These are phyloP conservation scores for Mythimna loreyi DNA, from an alignment of 2,888 invertebrate species.

Conservation along the genomic window DNA sequence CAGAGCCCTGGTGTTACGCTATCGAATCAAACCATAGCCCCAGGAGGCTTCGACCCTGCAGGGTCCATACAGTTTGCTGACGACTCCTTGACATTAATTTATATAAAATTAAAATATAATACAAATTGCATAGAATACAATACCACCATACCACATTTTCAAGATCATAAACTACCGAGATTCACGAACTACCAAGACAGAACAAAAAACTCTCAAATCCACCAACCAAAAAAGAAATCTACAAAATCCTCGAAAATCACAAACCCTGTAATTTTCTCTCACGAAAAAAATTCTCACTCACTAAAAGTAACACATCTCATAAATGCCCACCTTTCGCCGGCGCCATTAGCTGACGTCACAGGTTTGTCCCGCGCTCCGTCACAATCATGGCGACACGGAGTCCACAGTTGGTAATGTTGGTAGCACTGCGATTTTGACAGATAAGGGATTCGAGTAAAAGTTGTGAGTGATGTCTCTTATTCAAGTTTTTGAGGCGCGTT, in stretches of 20 bases:
- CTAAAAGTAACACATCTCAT: slow-evolving; percentile 23
- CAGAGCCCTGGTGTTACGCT: too few species aligned
- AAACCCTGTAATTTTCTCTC: slow-evolving; percentile 4
- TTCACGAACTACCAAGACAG: too few species aligned
- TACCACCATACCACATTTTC: too few species aligned
- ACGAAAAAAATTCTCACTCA: slow-evolving; percentile 22
- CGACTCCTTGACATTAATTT: too few species aligned
- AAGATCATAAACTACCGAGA: too few species aligned
- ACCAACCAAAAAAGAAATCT: not conserved
- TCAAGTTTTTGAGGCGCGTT: slow-evolving; percentile 64
- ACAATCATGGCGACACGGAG: slow-evolving; percentile 62
- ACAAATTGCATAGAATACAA: too few species aligned
- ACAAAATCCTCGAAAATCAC: not conserved
- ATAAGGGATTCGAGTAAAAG: slow-evolving; percentile 86
- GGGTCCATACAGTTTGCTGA: too few species aligned
- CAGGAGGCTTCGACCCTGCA: too few species aligned
- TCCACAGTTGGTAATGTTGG: slow-evolving; percentile 76
- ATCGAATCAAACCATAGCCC: too few species aligned
- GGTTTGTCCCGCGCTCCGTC: slow-evolving; percentile 47
- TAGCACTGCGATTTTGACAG: slow-evolving; percentile 83
- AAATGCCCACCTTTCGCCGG: slow-evolving; percentile 28
- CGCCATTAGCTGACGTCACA: slow-evolving; percentile 29
- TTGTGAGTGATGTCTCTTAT: slow-evolving; percentile 85
- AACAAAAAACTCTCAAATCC: not conserved
- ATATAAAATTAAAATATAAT: too few species aligned